Percentiles rank a stretch among this genome's conserved stretches.
Evolutionary conservation across 2,113 vertebrate genomes (phyloP).

Genomic region (Daubentonia madagascariensis): DNA sequence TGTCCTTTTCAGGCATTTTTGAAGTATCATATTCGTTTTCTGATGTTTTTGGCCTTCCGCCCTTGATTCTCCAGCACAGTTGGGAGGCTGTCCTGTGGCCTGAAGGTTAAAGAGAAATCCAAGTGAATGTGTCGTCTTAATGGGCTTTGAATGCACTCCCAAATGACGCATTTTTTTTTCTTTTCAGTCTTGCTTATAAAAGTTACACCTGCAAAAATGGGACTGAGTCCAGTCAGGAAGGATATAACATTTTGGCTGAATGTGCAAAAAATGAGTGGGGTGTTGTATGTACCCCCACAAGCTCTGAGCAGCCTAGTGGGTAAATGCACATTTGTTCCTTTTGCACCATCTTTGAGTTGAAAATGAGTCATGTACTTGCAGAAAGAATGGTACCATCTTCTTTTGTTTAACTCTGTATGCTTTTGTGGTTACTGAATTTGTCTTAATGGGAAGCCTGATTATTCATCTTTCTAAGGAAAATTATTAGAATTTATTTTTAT

Average conservation of each 20-base stretch:
- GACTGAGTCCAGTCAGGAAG: conserved; percentile 57
- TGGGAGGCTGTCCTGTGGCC: background rate
- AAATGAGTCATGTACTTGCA: background rate
- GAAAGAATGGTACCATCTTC: conserved; percentile 25
- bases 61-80: background rate
- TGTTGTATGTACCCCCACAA: background rate
- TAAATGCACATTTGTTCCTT: conserved; percentile 43
- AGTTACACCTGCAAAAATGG: conserved; percentile 71
- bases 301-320: background rate
- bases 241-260: conserved; percentile 35
- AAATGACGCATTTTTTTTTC: background rate
- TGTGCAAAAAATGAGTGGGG: conserved; percentile 2
- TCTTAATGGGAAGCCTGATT: conserved; percentile 26
- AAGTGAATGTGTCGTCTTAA: conserved; percentile 23
- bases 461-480: conserved; percentile 12
- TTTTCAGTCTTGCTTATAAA: conserved; percentile 25
- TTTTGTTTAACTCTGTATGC: conserved; percentile 41
- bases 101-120: conserved; percentile 49
- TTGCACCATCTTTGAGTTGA: background rate
- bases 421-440: conserved; percentile 32
- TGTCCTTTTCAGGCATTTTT: conserved; percentile 61
- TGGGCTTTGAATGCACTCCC: conserved; percentile 12
- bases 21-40: conserved; percentile 7
- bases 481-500: conserved; percentile 60
- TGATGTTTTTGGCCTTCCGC: conserved; percentile 19